These are phyloP conservation scores for Leptopilina myrica DNA, from an alignment of 2,888 invertebrate genomes.

Conservation along the genomic window DNA sequence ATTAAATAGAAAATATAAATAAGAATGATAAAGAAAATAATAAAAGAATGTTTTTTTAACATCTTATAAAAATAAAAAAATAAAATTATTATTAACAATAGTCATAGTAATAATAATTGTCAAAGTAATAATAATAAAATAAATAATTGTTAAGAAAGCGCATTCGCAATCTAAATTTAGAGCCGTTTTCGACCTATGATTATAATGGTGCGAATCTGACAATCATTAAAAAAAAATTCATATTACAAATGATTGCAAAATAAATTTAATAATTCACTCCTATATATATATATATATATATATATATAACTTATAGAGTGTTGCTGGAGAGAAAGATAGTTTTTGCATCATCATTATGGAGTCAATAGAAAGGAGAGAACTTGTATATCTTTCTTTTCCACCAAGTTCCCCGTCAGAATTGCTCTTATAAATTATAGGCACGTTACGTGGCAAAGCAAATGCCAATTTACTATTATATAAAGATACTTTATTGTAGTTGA, in stretches of 20 bases:
- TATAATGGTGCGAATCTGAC: not conserved
- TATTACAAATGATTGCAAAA: conserved; percentile 7
- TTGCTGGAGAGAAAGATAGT: conserved; percentile 2
- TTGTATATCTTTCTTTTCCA: conserved; percentile 27
- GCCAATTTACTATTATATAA: conserved; percentile 39
- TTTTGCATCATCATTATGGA: conserved; percentile 34
- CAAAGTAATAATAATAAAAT: not conserved
- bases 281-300: not conserved
- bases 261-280: conserved; percentile 13
- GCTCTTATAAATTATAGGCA: conserved; percentile 28
- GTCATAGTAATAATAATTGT: not conserved
- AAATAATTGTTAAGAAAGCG: too few relatives aligned
- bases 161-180: not conserved
- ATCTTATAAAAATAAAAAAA: too few relatives aligned
- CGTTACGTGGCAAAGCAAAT: conserved; percentile 26
- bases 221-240: not conserved
- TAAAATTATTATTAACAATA: too few relatives aligned
- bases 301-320: not conserved
- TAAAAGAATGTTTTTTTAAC: too few relatives aligned
- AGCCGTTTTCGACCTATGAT: not conserved
- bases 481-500: conserved; percentile 22
- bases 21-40: too few relatives aligned
- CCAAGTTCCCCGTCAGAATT: conserved; percentile 12
- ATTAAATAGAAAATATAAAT: too few relatives aligned
- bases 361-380: conserved; percentile 38